These are phyloP conservation scores for Pimpla rufipes DNA, from an alignment of 2,888 invertebrate species.

Conservation along the genomic window DNA sequence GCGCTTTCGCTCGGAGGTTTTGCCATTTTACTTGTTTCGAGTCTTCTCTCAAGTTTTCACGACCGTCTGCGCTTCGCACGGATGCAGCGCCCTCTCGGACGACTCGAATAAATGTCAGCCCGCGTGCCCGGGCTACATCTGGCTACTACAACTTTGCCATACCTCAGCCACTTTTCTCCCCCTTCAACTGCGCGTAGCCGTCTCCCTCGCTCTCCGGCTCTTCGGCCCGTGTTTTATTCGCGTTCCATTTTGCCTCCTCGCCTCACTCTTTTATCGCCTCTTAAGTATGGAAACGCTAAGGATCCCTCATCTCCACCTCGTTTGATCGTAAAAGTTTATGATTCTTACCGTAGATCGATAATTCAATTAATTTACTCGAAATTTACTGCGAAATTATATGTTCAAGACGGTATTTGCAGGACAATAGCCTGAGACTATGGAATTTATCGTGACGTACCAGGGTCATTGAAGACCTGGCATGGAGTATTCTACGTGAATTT, in stretches of 20 bases:
- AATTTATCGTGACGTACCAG: too few relatives aligned
- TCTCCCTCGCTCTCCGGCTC: constrained; percentile 29
- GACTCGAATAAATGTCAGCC: constrained; percentile 72
- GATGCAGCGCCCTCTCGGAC: constrained; percentile 43
- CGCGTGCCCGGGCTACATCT: constrained; percentile 66
- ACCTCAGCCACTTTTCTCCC: constrained; percentile 53
- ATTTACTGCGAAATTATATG: too few relatives aligned
- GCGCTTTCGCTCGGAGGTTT: constrained; percentile 34
- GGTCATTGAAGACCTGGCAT: too few relatives aligned
- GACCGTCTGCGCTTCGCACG: constrained; percentile 12
- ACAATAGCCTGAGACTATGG: too few relatives aligned
- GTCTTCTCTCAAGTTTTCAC: constrained; percentile 62
- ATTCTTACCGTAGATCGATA: not conserved
- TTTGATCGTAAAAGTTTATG: not conserved
- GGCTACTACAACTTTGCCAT: constrained; percentile 60
- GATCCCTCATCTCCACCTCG: not conserved
- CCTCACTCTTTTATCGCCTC: constrained; percentile 16
- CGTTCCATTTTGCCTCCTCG: constrained; percentile 55
- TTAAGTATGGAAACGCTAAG: not conserved
- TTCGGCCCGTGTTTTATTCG: constrained; percentile 45
- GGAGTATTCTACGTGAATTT: too few relatives aligned
- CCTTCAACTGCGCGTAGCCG: not conserved
- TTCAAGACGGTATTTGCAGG: too few relatives aligned
- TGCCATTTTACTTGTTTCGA: constrained; percentile 55
- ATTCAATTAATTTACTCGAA: too few relatives aligned